Percentiles rank a stretch among this genome's conserved stretches.
These are phyloP conservation scores for Lepetodrilus schrolli DNA, from an alignment of 2,888 invertebrate genomes.

Conservation along the genomic window DNA sequence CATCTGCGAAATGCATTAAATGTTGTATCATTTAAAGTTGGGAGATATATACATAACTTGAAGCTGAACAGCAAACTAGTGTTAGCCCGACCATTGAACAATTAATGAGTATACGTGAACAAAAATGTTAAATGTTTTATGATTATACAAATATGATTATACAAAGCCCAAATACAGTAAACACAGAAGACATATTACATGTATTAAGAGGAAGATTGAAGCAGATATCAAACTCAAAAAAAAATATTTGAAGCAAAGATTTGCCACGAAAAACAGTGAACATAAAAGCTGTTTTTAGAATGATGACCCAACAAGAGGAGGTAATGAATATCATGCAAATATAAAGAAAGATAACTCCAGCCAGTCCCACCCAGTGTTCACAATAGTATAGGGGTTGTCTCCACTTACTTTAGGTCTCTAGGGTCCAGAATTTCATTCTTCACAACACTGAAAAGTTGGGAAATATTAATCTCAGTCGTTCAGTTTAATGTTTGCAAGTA, in stretches of 20 bases:
- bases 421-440: conserved; percentile 20
- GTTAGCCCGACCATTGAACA: too few relatives aligned
- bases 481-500: too few relatives aligned
- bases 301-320: not conserved
- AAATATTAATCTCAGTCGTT: not conserved
- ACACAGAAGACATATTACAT: too few relatives aligned
- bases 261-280: not conserved
- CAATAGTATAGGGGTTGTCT: not conserved
- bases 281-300: not conserved
- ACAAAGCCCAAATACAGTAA: too few relatives aligned
- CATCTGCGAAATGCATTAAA: too few relatives aligned
- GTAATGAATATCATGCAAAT: not conserved
- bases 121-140: too few relatives aligned
- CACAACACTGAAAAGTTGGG: conserved; percentile 21
- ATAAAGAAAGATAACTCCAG: not conserved
- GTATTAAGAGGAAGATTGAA: not conserved
- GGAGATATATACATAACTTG: too few relatives aligned
- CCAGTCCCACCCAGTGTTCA: not conserved
- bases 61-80: too few relatives aligned
- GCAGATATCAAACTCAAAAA: not conserved
- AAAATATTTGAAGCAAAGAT: not conserved
- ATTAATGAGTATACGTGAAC: too few relatives aligned
- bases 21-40: too few relatives aligned
- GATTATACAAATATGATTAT: too few relatives aligned
- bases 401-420: conserved; percentile 20